Evolutionary conservation across 2,113 vertebrate genomes (phyloP).

Genomic region (Lathamus discolor): DNA sequence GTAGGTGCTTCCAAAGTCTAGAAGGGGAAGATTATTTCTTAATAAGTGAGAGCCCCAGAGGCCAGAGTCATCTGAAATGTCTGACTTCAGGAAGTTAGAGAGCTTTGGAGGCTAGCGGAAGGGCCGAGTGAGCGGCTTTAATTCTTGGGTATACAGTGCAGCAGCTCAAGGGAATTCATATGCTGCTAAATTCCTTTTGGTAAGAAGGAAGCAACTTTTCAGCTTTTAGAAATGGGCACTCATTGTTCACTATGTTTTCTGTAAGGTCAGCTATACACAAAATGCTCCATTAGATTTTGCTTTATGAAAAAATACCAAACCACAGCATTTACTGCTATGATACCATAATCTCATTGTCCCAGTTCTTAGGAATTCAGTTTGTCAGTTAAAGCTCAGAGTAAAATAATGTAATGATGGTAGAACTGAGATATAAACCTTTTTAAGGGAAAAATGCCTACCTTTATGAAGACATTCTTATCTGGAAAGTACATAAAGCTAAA

Average conservation of each 20-base stretch:
- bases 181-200: slow-evolving; percentile 1
- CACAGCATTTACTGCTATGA: slow-evolving; percentile 7
- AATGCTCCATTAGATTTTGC: slow-evolving; percentile 38
- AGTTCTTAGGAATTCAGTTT: background rate
- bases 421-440: background rate
- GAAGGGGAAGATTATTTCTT: slow-evolving; percentile 61
- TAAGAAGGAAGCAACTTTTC: slow-evolving; percentile 3
- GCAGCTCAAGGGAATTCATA: background rate
- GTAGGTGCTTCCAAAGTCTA: slow-evolving; percentile 39
- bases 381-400: background rate
- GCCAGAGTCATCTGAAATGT: slow-evolving; percentile 50
- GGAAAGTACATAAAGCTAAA: background rate
- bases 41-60: slow-evolving; percentile 28
- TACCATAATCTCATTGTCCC: background rate
- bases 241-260: background rate
- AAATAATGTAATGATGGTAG: background rate
- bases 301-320: background rate
- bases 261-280: slow-evolving; percentile 23
- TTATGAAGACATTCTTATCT: background rate
- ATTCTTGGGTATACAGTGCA: background rate
- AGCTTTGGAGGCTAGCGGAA: slow-evolving; percentile 6
- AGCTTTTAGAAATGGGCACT: slow-evolving; percentile 25
- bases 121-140: background rate
- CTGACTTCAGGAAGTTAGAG: slow-evolving; percentile 39
- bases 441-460: background rate